Base-by-base conservation (phyloP, 2,113 vertebrate genomes). In the Cyprinus carpio region DNA sequence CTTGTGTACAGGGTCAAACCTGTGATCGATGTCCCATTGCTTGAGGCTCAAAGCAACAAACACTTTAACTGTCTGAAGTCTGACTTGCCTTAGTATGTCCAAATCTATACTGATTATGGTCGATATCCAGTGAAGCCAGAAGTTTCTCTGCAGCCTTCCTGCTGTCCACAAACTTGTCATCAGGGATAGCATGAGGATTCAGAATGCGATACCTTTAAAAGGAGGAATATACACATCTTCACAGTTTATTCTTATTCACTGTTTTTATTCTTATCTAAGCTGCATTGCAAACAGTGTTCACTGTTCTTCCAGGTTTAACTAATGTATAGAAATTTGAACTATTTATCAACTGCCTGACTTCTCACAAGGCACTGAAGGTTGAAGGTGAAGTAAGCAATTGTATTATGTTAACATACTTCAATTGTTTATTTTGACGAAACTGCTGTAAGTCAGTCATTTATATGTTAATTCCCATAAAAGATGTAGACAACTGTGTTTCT, bases 91-190 rank as follows among this genome's bases (percentile, higher is more conserved):
- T 97, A 72, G 96, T 96, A 89, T 96, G 95, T 81, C 96, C 95
- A 87, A 96, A 96, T 90, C 90, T 94, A 83, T 96, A 96, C 90
- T 97, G 96, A 71, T 80, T 93, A 88, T 95, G 94, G 88, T 97
- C 95, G 0, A 97, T 92, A 67, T 96, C 95, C 82, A 97, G 87
- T 0, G 94, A 95, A 40, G 89, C 83, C 88, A 97, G 90, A 67
- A 96, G 91, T 88, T 96, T 96, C 91, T 97, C 96, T 3, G 95
- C 92, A 85, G 94, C 95, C 90, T 96, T 97, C 90, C 96, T 96
- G 92, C 97, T 97, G 90, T 99, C 98, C 91, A 99, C 90, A 89
- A 98, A 99, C 89, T 93, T 97, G 87, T 98, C 97, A 0, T 98
- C 97, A 0, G 98, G 97, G 90, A 99, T 96, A 80, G 96, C 95